Percentiles rank a stretch among this genome's conserved stretches.
Evolutionary conservation across 2,888 invertebrate genomes (phyloP).

Genomic region (Netelia fuscicornis): DNA sequence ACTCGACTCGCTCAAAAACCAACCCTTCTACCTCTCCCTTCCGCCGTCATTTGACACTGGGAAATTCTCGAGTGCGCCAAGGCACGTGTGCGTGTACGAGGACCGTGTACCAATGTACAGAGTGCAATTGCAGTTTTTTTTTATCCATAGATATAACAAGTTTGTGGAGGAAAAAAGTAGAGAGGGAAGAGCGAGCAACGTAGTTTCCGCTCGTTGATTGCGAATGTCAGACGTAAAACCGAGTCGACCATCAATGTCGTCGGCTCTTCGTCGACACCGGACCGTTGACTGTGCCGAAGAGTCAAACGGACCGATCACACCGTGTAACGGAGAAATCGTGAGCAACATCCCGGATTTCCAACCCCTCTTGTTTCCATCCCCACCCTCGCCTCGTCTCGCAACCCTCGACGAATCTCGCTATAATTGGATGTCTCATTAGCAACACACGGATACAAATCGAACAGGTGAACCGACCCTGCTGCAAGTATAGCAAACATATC

Average conservation of each 20-base stretch:
- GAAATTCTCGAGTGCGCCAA: background rate
- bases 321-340: background rate
- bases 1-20: conserved; percentile 6
- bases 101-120: background rate
- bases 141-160: background rate
- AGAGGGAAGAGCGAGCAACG: conserved; percentile 48
- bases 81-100: background rate
- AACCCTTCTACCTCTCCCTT: background rate
- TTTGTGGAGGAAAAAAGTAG: background rate
- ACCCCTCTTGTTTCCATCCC: background rate
- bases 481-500: background rate
- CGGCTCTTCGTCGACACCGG: conserved; percentile 37
- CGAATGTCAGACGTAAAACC: conserved; percentile 70
- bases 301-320: conserved; percentile 26
- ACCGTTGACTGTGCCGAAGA: conserved; percentile 11
- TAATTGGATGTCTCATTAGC: conserved; percentile 78
- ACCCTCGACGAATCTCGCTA: conserved; percentile 63
- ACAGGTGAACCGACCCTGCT: conserved; percentile 55
- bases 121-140: background rate
- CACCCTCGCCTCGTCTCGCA: conserved; percentile 20
- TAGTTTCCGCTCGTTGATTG: conserved; percentile 74
- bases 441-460: conserved; percentile 71
- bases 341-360: background rate
- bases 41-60: conserved; percentile 8
- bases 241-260: conserved; percentile 42